Evolutionary conservation across 2,113 vertebrate species (phyloP).

Genomic region (Psilopogon haemacephalus): DNA sequence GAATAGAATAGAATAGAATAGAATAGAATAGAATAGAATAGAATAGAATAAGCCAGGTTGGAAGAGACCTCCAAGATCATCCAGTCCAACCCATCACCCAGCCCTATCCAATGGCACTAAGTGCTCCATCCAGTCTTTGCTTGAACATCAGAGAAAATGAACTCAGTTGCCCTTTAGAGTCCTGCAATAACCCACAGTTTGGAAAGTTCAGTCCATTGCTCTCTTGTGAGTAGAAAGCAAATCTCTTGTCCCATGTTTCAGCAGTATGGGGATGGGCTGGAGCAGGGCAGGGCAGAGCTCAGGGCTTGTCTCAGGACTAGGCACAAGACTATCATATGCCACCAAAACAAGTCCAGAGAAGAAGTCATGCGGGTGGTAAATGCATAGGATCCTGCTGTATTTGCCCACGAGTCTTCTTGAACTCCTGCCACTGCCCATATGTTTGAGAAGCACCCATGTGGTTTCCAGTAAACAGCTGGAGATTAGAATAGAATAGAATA

Average conservation of each 20-base stretch:
- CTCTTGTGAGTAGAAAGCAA: neutral
- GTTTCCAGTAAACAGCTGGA: neutral
- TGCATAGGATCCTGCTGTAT: neutral
- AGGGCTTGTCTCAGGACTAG: neutral
- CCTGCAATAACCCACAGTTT: neutral
- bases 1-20: too few species aligned
- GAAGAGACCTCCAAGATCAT: too few species aligned
- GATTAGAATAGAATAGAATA: too few species aligned
- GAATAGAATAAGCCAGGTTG: too few species aligned
- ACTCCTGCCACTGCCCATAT: neutral
- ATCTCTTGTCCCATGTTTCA: neutral
- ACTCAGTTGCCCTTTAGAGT: neutral
- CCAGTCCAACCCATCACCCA: too few species aligned
- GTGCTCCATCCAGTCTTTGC: too few species aligned
- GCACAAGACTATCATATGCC: rapidly evolving
- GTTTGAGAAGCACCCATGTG: neutral
- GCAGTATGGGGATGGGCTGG: neutral
- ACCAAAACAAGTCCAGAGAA: neutral
- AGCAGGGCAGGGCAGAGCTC: neutral
- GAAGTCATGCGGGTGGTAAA: neutral
- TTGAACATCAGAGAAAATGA: neutral
- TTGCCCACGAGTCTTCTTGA: neutral
- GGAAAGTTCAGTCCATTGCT: neutral
- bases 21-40: too few species aligned
- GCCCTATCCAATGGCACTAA: too few species aligned